Evolutionary conservation across 2,113 vertebrate genomes (phyloP).

Genomic region (Grammatotria lemairii): DNA sequence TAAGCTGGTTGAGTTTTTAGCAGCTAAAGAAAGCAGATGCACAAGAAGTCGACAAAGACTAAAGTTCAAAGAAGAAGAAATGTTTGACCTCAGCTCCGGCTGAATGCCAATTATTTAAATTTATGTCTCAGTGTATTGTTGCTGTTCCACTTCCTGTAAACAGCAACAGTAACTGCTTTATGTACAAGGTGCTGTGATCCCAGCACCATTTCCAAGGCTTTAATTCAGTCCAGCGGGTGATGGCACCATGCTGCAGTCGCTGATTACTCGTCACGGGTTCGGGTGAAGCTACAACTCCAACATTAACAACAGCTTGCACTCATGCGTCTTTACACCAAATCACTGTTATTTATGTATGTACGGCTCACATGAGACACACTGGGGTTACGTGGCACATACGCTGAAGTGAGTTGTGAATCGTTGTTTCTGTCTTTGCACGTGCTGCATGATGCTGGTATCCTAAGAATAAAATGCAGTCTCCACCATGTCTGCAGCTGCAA

Average conservation of each 20-base stretch:
- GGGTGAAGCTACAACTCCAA: background rate
- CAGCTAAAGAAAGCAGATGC: background rate
- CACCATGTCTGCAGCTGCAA: background rate
- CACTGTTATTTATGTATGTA: background rate
- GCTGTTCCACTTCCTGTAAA: background rate
- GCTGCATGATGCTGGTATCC: background rate
- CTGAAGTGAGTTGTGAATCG: background rate
- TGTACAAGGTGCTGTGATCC: background rate
- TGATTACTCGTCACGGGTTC: background rate
- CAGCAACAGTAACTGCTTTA: background rate
- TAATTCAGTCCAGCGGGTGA: background rate
- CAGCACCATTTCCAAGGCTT: background rate
- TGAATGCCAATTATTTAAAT: background rate
- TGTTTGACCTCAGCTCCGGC: background rate
- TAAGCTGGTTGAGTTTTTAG: background rate
- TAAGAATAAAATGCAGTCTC: background rate
- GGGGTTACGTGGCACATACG: background rate
- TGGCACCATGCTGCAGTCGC: background rate
- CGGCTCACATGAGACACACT: background rate
- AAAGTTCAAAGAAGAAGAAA: background rate
- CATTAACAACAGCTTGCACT: background rate
- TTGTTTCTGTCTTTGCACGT: background rate
- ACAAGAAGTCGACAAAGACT: background rate
- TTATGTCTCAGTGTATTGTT: background rate
- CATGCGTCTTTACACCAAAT: background rate